A percentile compares a stretch with the other conserved stretches of the same genome.
Conservation (phyloP, 2,888 invertebrate genomes). For the Anthoptus insignis region DNA sequence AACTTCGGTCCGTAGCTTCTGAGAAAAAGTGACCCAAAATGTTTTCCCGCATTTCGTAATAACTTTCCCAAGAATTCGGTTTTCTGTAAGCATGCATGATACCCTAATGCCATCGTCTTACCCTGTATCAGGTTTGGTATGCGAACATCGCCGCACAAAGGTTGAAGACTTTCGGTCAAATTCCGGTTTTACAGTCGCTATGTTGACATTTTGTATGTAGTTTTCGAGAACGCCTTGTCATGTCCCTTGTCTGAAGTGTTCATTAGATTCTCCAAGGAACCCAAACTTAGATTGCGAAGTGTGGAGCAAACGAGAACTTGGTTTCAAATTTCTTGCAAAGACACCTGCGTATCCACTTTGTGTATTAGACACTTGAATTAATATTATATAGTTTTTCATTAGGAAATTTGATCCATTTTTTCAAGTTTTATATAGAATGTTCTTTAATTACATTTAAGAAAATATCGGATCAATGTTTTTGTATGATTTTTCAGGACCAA, state of each 20-base stretch:
- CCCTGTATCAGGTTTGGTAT: constrained; percentile 17
- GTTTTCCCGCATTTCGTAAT: neutral
- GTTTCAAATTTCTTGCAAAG: neutral
- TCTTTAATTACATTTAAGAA: neutral
- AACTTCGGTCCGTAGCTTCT: neutral
- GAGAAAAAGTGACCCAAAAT: neutral
- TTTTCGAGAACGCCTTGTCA: neutral
- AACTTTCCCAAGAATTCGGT: constrained; percentile 20
- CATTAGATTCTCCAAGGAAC: constrained; percentile 9
- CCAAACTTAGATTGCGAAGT: constrained; percentile 1
- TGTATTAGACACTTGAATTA: neutral
- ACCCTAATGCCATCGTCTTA: constrained; percentile 8
- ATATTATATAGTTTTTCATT: neutral
- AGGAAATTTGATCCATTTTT: no score
- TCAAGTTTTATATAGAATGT: neutral
- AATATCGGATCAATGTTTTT: neutral
- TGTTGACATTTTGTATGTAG: constrained; percentile 13
- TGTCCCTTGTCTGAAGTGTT: constrained; percentile 10
- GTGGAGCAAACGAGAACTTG: neutral
- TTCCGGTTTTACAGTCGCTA: constrained; percentile 16
- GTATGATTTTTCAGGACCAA: no score
- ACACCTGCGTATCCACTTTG: constrained; percentile 1
- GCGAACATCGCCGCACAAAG: constrained; percentile 8
- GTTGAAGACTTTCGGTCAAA: constrained; percentile 12
- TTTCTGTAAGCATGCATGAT: neutral